phyloP scores from a whole-genome alignment of 2,888 invertebrate genomes.

The Caenorhabditis doughertyi region DNA sequence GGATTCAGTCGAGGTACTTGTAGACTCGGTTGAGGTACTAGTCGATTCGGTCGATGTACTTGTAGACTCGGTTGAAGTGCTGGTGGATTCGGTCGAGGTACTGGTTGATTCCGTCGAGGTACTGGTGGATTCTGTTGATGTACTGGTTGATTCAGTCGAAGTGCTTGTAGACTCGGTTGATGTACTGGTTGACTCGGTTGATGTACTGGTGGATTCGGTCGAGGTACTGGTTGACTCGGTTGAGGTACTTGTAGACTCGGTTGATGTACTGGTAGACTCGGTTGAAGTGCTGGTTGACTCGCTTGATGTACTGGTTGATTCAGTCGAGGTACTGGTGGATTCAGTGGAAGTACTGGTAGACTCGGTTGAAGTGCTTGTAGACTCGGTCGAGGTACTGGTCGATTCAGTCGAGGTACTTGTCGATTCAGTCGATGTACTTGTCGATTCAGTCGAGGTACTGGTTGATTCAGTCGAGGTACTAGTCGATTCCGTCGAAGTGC shows the following conservation, averaged over 20 bases:
- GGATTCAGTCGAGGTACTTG: conserved; percentile 16
- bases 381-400: background rate
- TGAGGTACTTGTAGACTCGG: conserved; percentile 8
- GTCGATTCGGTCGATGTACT: conserved; percentile 32
- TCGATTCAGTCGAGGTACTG: conserved; percentile 1
- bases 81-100: conserved; percentile 23
- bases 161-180: conserved; percentile 10
- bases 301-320: conserved; percentile 9
- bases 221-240: conserved; percentile 22
- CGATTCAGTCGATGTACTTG: conserved; percentile 4
- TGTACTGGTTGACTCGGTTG: conserved; percentile 23
- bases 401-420: background rate
- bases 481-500: conserved; percentile 9
- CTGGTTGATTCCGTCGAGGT: conserved; percentile 24
- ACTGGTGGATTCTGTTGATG: conserved; percentile 22
- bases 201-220: conserved; percentile 24
- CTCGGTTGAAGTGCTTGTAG: background rate
- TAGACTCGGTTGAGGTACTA: conserved; percentile 19
- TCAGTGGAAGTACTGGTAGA: conserved; percentile 4
- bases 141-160: conserved; percentile 29
- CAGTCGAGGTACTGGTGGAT: conserved; percentile 18
- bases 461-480: background rate
- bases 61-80: conserved; percentile 27
- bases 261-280: conserved; percentile 10
- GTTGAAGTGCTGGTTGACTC: conserved; percentile 6